Conservation (phyloP, 2,888 invertebrate genomes). For the Philonicus albiceps region DNA sequence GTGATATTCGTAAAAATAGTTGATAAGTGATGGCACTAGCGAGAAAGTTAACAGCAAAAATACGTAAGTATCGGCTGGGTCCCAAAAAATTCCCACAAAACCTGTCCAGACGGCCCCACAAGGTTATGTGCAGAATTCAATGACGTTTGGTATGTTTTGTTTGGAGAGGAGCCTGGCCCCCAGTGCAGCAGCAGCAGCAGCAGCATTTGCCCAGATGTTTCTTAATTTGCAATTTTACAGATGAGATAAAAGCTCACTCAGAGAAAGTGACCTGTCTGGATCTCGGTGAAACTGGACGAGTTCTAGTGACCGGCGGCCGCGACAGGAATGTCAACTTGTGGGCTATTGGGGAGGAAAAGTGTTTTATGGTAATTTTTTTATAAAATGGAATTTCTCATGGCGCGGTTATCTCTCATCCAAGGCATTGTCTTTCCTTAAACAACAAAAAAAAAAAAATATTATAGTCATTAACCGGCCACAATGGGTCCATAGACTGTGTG, state of each 20-base stretch:
- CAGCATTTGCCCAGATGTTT: slow-evolving; percentile 10
- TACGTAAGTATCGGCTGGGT: slow-evolving; percentile 59
- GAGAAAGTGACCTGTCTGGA: slow-evolving; percentile 62
- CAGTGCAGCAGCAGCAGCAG: neutral
- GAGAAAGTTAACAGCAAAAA: slow-evolving; percentile 62
- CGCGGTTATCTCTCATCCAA: neutral
- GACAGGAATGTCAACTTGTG: slow-evolving; percentile 97
- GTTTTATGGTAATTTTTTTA: slow-evolving; percentile 79
- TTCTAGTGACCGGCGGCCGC: slow-evolving; percentile 79
- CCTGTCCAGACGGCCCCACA: slow-evolving; percentile 24
- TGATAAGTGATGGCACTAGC: slow-evolving; percentile 60
- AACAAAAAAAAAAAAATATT: slow-evolving; percentile 49
- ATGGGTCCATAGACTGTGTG: slow-evolving; percentile 93
- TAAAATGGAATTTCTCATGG: neutral
- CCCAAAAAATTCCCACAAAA: neutral
- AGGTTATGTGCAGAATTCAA: slow-evolving; percentile 46
- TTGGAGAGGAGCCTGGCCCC: neutral
- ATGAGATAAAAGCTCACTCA: slow-evolving; percentile 63
- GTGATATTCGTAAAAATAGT: slow-evolving; percentile 47
- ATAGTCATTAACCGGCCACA: slow-evolving; percentile 91
- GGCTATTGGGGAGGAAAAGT: slow-evolving; percentile 94
- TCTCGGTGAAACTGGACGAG: slow-evolving; percentile 63
- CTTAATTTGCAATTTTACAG: slow-evolving; percentile 50
- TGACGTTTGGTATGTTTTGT: slow-evolving; percentile 38
- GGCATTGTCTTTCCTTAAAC: neutral